phyloP scores from a whole-genome alignment of 1,140 invertebrate genomes.

The Cotesia vestalis region DNA sequence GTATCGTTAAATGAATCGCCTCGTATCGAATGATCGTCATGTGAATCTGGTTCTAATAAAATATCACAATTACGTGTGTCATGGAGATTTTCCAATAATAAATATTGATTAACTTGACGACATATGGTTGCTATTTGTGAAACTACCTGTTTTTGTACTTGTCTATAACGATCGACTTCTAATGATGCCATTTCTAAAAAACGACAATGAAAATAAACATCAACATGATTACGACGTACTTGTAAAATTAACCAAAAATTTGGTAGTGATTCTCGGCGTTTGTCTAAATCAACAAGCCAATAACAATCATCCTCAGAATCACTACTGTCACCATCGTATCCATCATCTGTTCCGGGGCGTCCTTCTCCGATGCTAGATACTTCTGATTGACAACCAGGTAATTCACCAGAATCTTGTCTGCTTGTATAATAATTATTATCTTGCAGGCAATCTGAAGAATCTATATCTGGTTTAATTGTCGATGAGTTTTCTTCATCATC shows the following conservation, averaged over 20 bases:
- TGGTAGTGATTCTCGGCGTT: slow-evolving; percentile 68
- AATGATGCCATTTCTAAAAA: slow-evolving; percentile 68
- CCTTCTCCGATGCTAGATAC: slow-evolving; percentile 64
- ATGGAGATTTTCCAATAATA: slow-evolving; percentile 76
- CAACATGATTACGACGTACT: slow-evolving; percentile 70
- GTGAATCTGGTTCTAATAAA: slow-evolving; percentile 75
- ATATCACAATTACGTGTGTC: slow-evolving; percentile 76
- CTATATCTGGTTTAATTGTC: slow-evolving; percentile 30
- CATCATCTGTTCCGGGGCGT: slow-evolving; percentile 64
- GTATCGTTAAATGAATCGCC: slow-evolving; percentile 45
- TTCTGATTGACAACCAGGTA: slow-evolving; percentile 60
- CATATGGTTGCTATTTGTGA: slow-evolving; percentile 71
- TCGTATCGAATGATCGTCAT: slow-evolving; percentile 66
- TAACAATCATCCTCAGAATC: slow-evolving; percentile 70
- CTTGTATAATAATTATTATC: slow-evolving; percentile 40
- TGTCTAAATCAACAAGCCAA: slow-evolving; percentile 69
- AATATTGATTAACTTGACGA: slow-evolving; percentile 77
- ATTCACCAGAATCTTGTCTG: slow-evolving; percentile 58
- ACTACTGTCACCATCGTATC: slow-evolving; percentile 71
- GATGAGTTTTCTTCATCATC: slow-evolving; percentile 36
- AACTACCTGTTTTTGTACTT: slow-evolving; percentile 68
- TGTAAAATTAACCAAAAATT: slow-evolving; percentile 82
- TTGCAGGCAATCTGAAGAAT: slow-evolving; percentile 36
- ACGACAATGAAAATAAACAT: slow-evolving; percentile 77
- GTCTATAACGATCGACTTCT: slow-evolving; percentile 66